Conservation (phyloP, 2,888 invertebrate genomes). For the Diplazon laetatorius region DNA sequence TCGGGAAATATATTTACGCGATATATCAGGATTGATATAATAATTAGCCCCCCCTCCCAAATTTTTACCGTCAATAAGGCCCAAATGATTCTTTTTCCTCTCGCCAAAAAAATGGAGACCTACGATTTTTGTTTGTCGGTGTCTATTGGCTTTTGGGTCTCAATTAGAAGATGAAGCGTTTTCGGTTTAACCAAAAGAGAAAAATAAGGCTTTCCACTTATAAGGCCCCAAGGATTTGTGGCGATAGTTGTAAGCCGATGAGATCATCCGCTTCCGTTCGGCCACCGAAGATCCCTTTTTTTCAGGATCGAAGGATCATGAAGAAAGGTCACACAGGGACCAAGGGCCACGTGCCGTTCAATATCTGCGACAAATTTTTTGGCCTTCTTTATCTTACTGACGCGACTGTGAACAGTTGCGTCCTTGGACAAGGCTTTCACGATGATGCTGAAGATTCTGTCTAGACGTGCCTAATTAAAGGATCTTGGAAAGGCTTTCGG, state of each 20-base stretch:
- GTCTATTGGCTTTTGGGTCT: too few species aligned
- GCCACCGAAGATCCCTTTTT: slow-evolving; percentile 40
- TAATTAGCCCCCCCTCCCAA: too few species aligned
- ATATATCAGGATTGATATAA: not conserved
- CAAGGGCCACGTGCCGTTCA: slow-evolving; percentile 50
- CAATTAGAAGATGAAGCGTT: not conserved
- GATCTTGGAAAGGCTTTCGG: not conserved
- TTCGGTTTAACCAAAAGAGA: too few species aligned
- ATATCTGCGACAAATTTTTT: slow-evolving; percentile 27
- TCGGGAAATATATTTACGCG: not conserved
- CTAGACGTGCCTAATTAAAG: slow-evolving; percentile 27
- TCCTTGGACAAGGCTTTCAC: slow-evolving; percentile 30
- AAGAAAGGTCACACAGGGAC: slow-evolving; percentile 1
- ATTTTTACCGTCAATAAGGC: not conserved
- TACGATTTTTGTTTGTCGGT: too few species aligned
- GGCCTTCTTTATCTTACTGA: slow-evolving; percentile 62
- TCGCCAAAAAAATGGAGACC: too few species aligned
- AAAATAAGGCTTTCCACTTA: too few species aligned
- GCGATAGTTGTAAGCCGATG: slow-evolving; percentile 13
- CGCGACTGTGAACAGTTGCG: slow-evolving; percentile 67
- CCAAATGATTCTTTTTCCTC: not conserved
- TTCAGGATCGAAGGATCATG: slow-evolving; percentile 6
- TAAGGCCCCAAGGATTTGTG: not conserved
- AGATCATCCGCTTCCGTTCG: slow-evolving; percentile 41
- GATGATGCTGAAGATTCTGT: slow-evolving; percentile 6